Conservation (phyloP, 2,797 vertebrate species). For the Poeciliopsis paucimaculata region DNA sequence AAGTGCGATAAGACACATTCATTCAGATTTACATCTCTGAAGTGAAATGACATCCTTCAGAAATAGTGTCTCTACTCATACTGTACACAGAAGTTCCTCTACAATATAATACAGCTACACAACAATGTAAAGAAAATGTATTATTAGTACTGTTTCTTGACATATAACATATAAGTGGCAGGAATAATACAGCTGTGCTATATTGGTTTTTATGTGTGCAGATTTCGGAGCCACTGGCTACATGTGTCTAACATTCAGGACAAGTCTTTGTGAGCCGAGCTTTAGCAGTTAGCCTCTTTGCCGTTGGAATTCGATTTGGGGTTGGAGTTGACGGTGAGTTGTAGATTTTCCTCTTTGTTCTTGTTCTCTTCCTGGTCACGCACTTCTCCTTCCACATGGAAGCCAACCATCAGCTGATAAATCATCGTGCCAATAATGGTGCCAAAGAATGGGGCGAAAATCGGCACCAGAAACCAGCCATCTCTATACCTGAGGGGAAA, state of each 20-base stretch:
- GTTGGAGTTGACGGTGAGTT: slow-evolving; percentile 84
- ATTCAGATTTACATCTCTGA: slow-evolving; percentile 31
- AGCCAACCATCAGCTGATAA: slow-evolving; percentile 95
- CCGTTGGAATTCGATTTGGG: slow-evolving; percentile 48
- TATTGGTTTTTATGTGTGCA: slow-evolving; percentile 46
- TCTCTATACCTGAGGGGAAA: slow-evolving; percentile 70
- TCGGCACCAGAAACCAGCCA: slow-evolving; percentile 94
- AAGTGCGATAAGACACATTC: slow-evolving; percentile 40
- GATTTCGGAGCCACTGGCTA: neutral
- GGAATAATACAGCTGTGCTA: slow-evolving; percentile 2
- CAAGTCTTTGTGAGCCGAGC: slow-evolving; percentile 37
- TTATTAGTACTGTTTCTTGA: slow-evolving; percentile 5
- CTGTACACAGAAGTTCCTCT: slow-evolving; percentile 37
- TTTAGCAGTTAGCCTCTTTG: slow-evolving; percentile 36
- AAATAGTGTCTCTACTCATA: slow-evolving; percentile 20
- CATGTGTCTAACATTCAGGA: slow-evolving; percentile 64
- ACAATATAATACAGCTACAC: slow-evolving; percentile 51
- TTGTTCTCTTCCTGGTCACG: slow-evolving; percentile 69
- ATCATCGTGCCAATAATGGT: slow-evolving; percentile 86
- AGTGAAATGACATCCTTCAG: slow-evolving; percentile 62
- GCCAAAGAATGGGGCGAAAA: slow-evolving; percentile 90
- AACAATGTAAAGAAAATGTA: slow-evolving; percentile 25
- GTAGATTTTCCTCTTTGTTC: slow-evolving; percentile 81
- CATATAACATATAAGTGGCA: slow-evolving; percentile 8
- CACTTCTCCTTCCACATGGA: slow-evolving; percentile 86